These are phyloP conservation scores for Theretra japonica DNA, from an alignment of 2,888 invertebrate species.

Conservation along the genomic window DNA sequence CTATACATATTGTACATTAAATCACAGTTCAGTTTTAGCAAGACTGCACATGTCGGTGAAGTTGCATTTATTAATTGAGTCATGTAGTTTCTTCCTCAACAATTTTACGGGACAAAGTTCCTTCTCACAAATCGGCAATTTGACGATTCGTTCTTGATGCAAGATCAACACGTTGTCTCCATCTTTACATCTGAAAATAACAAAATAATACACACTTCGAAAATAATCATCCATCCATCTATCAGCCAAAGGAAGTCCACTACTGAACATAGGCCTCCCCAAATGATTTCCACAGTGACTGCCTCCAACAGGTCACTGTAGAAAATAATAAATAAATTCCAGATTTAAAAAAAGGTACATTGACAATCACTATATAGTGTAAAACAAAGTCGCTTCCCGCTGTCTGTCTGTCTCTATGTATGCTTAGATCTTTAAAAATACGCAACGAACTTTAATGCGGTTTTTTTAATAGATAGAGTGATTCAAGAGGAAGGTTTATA, in stretches of 20 bases:
- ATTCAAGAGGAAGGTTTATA: no score
- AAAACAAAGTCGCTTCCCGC: no score
- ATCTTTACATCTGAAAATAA: conserved; percentile 80
- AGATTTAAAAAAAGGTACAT: background rate
- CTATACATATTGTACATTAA: background rate
- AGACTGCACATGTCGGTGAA: conserved; percentile 87
- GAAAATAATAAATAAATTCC: background rate
- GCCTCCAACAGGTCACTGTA: no score
- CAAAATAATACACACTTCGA: background rate
- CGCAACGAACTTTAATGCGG: no score
- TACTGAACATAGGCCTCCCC: no score
- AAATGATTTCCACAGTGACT: no score
- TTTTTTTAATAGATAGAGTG: no score
- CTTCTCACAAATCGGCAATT: conserved; percentile 87
- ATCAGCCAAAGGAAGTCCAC: no score
- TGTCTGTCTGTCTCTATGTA: no score
- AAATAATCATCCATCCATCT: no score
- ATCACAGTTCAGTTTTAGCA: conserved; percentile 39
- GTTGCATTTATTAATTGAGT: conserved; percentile 87
- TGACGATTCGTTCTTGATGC: conserved; percentile 90
- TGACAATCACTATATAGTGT: no score
- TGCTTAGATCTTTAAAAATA: no score
- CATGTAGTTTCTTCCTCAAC: conserved; percentile 83
- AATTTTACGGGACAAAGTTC: conserved; percentile 87
- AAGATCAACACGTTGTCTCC: conserved; percentile 86